These are phyloP conservation scores for Enteromius paludinosus DNA, from an alignment of 2,797 vertebrate species.

Conservation along the genomic window DNA sequence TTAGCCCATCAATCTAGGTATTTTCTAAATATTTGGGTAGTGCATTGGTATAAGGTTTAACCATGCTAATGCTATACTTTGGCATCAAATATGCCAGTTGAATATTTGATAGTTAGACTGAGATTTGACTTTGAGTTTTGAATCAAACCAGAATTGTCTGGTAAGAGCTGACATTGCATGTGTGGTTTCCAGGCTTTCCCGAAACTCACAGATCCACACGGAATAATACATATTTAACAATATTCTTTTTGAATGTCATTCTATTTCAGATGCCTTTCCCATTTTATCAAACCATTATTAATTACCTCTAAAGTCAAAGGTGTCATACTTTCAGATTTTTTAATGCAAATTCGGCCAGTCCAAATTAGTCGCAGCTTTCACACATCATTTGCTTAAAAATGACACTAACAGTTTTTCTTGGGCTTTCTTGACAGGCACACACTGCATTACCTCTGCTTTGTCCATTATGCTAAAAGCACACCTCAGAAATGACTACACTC, in stretches of 20 bases:
- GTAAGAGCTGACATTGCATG: background rate
- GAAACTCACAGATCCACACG: background rate
- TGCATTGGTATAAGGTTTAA: background rate
- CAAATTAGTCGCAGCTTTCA: background rate
- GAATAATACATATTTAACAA: background rate
- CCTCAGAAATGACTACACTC: constrained; percentile 27
- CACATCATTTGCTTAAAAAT: background rate
- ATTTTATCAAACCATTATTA: background rate
- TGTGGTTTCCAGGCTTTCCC: background rate
- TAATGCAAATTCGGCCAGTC: background rate
- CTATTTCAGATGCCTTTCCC: background rate
- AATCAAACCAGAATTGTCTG: background rate
- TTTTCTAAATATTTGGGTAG: background rate
- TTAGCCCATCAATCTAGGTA: background rate
- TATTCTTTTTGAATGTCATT: background rate
- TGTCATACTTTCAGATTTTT: background rate
- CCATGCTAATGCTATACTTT: constrained; percentile 1
- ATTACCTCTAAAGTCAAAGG: constrained; percentile 1
- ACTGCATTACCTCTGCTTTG: constrained; percentile 15
- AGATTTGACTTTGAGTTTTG: background rate
- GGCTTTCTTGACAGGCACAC: constrained; percentile 10
- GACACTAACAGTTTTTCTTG: background rate
- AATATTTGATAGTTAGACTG: background rate
- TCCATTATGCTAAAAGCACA: constrained; percentile 34
- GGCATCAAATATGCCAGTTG: background rate